Evolutionary conservation across 2,113 vertebrate genomes (phyloP).

Genomic region (Pachyramphus minor): DNA sequence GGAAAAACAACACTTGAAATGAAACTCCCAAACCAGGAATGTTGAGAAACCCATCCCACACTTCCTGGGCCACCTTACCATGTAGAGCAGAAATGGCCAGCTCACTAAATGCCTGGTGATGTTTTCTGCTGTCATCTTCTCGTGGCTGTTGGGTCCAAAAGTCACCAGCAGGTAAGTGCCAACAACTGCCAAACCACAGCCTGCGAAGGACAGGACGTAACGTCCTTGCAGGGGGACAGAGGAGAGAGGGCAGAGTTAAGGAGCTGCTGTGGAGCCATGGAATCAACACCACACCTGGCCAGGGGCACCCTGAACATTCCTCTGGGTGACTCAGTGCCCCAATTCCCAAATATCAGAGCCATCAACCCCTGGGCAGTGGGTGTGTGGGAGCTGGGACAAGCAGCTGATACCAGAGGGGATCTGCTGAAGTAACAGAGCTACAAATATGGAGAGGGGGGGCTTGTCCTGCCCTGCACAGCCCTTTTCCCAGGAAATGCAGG

Average conservation of each 20-base stretch:
- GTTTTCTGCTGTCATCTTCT: constrained; percentile 88
- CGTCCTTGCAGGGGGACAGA: constrained; percentile 73
- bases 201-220: constrained; percentile 85
- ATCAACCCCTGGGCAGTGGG: background rate
- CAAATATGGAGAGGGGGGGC: background rate
- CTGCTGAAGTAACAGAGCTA: background rate
- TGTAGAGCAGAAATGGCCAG: constrained; percentile 92
- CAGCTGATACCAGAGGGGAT: background rate
- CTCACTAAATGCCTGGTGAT: constrained; percentile 88
- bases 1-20: background rate
- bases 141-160: constrained; percentile 93
- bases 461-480: background rate
- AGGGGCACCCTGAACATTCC: background rate
- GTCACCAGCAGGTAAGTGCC: constrained; percentile 93
- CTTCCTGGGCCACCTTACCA: constrained; percentile 77
- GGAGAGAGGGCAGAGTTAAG: constrained; percentile 23
- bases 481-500: background rate
- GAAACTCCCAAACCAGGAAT: background rate
- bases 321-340: background rate
- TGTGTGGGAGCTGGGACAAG: background rate
- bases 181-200: constrained; percentile 82
- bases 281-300: background rate
- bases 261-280: background rate
- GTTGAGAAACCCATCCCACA: background rate
- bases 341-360: background rate